These are phyloP conservation scores for rabbit (Oryctolagus cuniculus) DNA, from an alignment of 2,113 vertebrate species.

Conservation along the genomic window mOryCun1.1 NC_091436.1:108003001-108003500, in stretches of 20 bases:
- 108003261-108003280: neutral
- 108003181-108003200: neutral
- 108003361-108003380: neutral
- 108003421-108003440: constrained; percentile 25
- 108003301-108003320: neutral
- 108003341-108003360: neutral
- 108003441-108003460: neutral
- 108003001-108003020: neutral
- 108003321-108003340: neutral
- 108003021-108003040: neutral
- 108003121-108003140: neutral
- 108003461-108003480: neutral
- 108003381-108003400: neutral
- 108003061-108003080: neutral
- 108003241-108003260: constrained; percentile 8
- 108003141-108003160: neutral
- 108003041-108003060: neutral
- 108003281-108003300: neutral
- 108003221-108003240: neutral
- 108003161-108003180: neutral
- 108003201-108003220: neutral
- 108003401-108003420: neutral
- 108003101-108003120: neutral
- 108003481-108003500: constrained; percentile 27
- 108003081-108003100: neutral